A percentile compares a stretch with the other conserved stretches of the same genome.
Evolutionary conservation across 2,113 vertebrate genomes (phyloP).

Genomic region (Bucco capensis): DNA sequence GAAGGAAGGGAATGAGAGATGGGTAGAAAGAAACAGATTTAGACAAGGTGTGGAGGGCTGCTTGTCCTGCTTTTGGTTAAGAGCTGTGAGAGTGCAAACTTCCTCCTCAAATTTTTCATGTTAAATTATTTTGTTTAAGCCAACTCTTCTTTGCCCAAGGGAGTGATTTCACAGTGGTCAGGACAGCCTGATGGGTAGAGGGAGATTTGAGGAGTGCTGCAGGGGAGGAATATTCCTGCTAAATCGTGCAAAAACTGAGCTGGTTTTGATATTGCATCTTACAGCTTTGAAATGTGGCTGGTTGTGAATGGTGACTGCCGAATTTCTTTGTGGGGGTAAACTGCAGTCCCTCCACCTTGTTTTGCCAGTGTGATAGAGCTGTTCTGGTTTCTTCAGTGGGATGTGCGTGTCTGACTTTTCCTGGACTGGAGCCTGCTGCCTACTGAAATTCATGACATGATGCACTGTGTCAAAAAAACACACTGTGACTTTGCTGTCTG

Average conservation of each 20-base stretch:
- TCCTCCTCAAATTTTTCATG: constrained; percentile 1
- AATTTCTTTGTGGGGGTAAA: background rate
- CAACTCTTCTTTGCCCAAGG: background rate
- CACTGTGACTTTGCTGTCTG: accelerated
- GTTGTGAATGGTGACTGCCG: accelerated
- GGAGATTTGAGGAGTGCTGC: too few species aligned
- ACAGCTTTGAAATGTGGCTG: background rate
- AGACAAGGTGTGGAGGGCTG: background rate
- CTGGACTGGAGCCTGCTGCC: background rate
- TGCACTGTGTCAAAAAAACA: accelerated
- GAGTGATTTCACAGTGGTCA: background rate
- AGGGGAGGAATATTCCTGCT: background rate
- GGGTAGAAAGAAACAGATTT: background rate
- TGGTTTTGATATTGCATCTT: background rate
- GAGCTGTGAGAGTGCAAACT: background rate
- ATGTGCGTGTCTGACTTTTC: background rate
- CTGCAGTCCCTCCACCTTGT: background rate
- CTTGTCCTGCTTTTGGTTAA: accelerated
- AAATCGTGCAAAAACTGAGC: background rate
- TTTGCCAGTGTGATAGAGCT: accelerated
- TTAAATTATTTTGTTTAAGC: background rate
- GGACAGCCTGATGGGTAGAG: background rate
- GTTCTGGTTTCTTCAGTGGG: accelerated
- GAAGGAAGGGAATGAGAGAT: background rate
- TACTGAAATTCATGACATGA: background rate